These are phyloP conservation scores for Rhinogobius similis DNA, from an alignment of 2,113 vertebrate genomes.

Conservation along the genomic window DNA sequence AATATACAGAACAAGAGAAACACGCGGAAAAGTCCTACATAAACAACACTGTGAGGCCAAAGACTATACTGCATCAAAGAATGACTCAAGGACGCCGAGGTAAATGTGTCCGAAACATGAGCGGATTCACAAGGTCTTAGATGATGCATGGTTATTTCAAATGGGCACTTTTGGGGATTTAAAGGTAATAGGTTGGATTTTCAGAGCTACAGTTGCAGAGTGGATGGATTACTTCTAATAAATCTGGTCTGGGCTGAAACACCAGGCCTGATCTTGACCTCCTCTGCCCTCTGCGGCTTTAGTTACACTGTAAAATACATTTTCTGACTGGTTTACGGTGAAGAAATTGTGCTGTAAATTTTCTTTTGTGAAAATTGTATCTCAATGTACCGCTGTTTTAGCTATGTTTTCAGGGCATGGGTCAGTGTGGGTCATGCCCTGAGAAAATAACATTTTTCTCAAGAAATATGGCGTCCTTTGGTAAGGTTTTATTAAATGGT, in stretches of 20 bases:
- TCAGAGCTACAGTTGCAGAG: background rate
- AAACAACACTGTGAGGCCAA: constrained; percentile 55
- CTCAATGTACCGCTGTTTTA: background rate
- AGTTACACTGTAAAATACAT: constrained; percentile 6
- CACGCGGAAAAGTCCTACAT: constrained; percentile 52
- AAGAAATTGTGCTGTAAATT: background rate
- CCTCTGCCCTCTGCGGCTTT: background rate
- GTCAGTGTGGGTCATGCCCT: background rate
- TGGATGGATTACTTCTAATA: constrained; percentile 5
- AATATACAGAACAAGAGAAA: constrained; percentile 63
- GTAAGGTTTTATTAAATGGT: background rate
- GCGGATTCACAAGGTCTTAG: constrained; percentile 28
- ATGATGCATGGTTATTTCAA: constrained; percentile 16
- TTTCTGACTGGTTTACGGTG: constrained; percentile 4
- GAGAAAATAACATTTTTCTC: background rate
- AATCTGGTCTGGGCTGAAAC: background rate
- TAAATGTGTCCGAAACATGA: constrained; percentile 57
- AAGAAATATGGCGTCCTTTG: background rate
- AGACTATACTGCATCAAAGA: constrained; percentile 46
- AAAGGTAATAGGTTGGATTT: constrained; percentile 2
- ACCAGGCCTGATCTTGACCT: background rate
- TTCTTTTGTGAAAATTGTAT: background rate
- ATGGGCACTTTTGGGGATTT: constrained; percentile 9
- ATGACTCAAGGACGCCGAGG: constrained; percentile 47
- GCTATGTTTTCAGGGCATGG: background rate